phyloP scores from a whole-genome alignment of 2,888 invertebrate species.

The Tipula confusa region DNA sequence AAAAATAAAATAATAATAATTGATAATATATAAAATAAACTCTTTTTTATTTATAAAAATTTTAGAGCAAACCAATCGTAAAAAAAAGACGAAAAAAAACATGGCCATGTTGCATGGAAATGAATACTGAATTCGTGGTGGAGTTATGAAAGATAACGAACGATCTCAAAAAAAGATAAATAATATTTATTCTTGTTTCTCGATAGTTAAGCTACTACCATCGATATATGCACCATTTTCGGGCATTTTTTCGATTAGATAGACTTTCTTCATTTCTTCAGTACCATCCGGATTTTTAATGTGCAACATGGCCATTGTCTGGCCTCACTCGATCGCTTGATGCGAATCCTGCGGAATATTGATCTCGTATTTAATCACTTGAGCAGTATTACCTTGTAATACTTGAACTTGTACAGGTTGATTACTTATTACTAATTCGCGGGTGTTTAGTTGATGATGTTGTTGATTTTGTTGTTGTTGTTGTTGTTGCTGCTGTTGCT shows the following conservation, averaged over 20 bases:
- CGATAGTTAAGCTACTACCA: not conserved
- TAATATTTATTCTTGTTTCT: constrained; percentile 12
- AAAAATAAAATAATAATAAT: not conserved
- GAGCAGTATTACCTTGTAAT: constrained; percentile 45
- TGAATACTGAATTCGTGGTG: not conserved
- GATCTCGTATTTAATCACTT: constrained; percentile 58
- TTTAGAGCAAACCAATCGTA: constrained; percentile 21
- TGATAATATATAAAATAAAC: not conserved
- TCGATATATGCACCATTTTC: not conserved
- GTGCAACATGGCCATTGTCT: constrained; percentile 35
- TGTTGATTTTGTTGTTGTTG: constrained; percentile 39
- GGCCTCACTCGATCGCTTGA: constrained; percentile 40
- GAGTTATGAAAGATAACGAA: not conserved
- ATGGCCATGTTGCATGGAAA: not conserved
- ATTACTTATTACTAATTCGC: constrained; percentile 51
- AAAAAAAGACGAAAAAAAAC: constrained; percentile 25
- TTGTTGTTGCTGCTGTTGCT: constrained; percentile 38
- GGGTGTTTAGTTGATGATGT: constrained; percentile 43
- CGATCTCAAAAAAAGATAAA: not conserved
- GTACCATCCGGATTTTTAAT: constrained; percentile 36
- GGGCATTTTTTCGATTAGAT: constrained; percentile 29
- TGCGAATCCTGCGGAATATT: constrained; percentile 50
- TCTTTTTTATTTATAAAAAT: not conserved
- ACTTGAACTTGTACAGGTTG: constrained; percentile 48
- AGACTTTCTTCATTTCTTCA: constrained; percentile 35